phyloP scores from a whole-genome alignment of 2,888 invertebrate species.

The Sphecodes monilicornis region DNA sequence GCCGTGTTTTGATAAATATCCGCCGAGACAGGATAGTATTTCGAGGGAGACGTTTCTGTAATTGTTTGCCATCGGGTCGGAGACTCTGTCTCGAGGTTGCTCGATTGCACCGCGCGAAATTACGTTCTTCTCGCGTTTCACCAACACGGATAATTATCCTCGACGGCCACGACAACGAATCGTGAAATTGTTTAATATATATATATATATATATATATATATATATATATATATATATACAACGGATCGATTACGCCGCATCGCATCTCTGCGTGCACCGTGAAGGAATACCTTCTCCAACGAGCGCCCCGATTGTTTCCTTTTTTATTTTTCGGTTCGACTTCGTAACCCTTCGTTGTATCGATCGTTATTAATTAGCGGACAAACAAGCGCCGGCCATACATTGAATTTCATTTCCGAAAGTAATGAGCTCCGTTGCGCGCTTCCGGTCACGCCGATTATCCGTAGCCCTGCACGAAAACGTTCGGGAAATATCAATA shows the following conservation, averaged over 20 bases:
- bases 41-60: slow-evolving; percentile 38
- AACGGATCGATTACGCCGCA: slow-evolving; percentile 56
- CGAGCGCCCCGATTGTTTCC: neutral
- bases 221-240: slow-evolving; percentile 48
- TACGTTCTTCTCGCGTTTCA: slow-evolving; percentile 57
- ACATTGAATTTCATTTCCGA: slow-evolving; percentile 41
- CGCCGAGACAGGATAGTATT: slow-evolving; percentile 17
- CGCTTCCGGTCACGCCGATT: slow-evolving; percentile 5
- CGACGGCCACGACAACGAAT: slow-evolving; percentile 52
- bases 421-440: slow-evolving; percentile 24
- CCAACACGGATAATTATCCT: slow-evolving; percentile 57
- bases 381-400: slow-evolving; percentile 38
- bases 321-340: neutral
- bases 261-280: slow-evolving; percentile 32
- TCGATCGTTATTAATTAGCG: slow-evolving; percentile 50
- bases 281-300: slow-evolving; percentile 23
- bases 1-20: slow-evolving; percentile 55
- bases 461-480: neutral
- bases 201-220: too few species aligned
- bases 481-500: slow-evolving; percentile 1
- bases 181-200: slow-evolving; percentile 63
- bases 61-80: slow-evolving; percentile 48
- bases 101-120: slow-evolving; percentile 52
- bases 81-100: neutral
- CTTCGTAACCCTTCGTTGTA: slow-evolving; percentile 7